A percentile compares a stretch with the other conserved stretches of the same genome.
phyloP scores from a whole-genome alignment of 1,140 invertebrate genomes.

The Leguminivora glycinivorella region DNA sequence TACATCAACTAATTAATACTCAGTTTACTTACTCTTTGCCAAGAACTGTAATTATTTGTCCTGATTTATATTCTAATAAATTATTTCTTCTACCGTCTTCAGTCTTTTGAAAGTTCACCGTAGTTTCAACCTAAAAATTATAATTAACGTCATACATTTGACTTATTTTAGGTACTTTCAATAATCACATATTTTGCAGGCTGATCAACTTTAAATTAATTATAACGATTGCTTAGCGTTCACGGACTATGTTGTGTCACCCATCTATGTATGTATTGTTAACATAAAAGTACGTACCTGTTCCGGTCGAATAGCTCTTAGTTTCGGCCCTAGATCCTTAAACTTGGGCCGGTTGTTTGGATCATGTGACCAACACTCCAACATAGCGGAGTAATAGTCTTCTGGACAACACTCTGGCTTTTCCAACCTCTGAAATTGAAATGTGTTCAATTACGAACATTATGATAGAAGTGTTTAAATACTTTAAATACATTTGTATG shows the following conservation, averaged over 20 bases:
- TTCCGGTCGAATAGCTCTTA: slow-evolving; percentile 94
- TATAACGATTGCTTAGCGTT: background rate
- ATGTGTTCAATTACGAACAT: no score
- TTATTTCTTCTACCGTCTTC: slow-evolving; percentile 80
- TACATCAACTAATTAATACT: no score
- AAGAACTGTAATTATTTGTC: slow-evolving; percentile 95
- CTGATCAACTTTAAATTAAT: background rate
- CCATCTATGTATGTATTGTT: no score
- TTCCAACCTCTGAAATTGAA: slow-evolving; percentile 86
- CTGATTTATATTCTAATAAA: slow-evolving; percentile 90
- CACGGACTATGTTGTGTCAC: no score
- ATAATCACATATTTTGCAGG: no score
- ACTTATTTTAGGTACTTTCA: no score
- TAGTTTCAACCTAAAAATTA: slow-evolving; percentile 62
- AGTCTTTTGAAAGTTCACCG: slow-evolving; percentile 43
- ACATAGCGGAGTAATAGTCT: slow-evolving; percentile 95
- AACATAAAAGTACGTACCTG: slow-evolving; percentile 81
- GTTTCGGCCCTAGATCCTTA: slow-evolving; percentile 87
- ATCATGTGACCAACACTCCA: slow-evolving; percentile 97
- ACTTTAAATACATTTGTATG: no score
- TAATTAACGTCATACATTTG: background rate
- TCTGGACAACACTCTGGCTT: slow-evolving; percentile 96
- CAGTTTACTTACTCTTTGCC: slow-evolving; percentile 88
- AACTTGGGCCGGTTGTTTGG: slow-evolving; percentile 94
- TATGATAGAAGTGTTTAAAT: no score